A percentile compares a stretch with the other conserved stretches of the same genome.
Evolutionary conservation across 2,797 vertebrate species (phyloP).

Genomic region (Labeo calbasu): DNA sequence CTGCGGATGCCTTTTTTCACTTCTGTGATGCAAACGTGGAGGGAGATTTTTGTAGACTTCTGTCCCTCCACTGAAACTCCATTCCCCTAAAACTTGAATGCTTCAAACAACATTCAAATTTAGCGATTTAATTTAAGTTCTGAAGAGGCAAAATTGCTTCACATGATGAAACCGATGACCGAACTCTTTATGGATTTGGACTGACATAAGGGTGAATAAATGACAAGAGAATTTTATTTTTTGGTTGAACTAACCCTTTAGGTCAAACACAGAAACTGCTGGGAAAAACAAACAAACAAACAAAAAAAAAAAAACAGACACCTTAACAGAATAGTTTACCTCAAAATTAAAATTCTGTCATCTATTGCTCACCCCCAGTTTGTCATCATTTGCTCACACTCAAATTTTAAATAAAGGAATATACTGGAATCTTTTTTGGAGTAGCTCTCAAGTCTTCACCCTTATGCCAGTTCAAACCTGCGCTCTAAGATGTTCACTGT

Average conservation of each 20-base stretch:
- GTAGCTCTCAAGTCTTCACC: not conserved
- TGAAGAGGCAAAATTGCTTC: not conserved
- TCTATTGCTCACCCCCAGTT: not conserved
- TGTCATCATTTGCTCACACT: not conserved
- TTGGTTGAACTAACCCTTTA: not conserved
- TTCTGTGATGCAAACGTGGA: slow-evolving; percentile 23
- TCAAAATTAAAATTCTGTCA: not conserved
- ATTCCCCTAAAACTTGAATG: not conserved
- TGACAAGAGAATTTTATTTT: not conserved
- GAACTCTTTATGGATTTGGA: not conserved
- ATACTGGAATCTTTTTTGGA: not conserved
- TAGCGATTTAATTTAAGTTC: not conserved
- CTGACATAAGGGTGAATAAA: not conserved
- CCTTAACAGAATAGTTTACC: not conserved
- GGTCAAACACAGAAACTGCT: not conserved
- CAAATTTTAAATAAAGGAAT: no score
- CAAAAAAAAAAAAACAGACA: not conserved
- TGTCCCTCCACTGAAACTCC: not conserved
- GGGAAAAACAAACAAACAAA: no score
- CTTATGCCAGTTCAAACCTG: not conserved
- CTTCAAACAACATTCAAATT: not conserved
- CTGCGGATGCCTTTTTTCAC: not conserved
- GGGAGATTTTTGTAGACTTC: not conserved
- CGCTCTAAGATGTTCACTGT: not conserved
- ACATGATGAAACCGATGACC: not conserved